Conservation (phyloP, 2,797 vertebrate species). For the Ptychobarbus kaznakovi region DNA sequence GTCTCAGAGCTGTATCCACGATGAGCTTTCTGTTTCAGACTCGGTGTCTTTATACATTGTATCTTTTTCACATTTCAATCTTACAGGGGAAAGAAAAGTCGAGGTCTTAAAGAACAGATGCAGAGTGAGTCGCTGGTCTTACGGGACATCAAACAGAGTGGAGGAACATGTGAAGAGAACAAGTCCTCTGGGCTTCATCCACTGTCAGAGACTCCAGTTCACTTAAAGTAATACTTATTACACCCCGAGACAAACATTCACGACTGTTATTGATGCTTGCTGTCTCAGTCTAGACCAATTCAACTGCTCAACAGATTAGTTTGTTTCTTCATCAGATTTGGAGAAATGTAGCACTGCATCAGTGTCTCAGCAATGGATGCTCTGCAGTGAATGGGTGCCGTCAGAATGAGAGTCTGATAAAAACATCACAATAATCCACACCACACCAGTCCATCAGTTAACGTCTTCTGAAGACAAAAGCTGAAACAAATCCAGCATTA, state of each 20-base stretch:
- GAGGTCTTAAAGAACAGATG: background rate
- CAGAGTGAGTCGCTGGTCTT: constrained; percentile 53
- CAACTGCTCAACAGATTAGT: background rate
- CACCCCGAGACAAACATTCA: background rate
- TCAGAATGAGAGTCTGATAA: background rate
- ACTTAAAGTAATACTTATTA: background rate
- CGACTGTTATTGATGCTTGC: background rate
- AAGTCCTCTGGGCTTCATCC: constrained; percentile 60
- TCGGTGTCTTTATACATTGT: background rate
- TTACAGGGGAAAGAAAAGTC: constrained; percentile 46
- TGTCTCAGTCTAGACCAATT: background rate
- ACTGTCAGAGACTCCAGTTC: constrained; percentile 62
- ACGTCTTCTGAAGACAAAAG: too few relatives aligned
- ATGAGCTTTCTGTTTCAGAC: background rate
- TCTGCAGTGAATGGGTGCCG: background rate
- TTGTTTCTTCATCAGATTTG: background rate
- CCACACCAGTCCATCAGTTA: too few relatives aligned
- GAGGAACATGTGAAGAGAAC: constrained; percentile 39
- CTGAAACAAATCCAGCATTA: too few relatives aligned
- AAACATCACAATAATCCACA: too few relatives aligned
- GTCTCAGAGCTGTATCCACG: background rate
- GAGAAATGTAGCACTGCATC: background rate
- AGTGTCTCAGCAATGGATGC: background rate
- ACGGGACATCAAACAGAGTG: constrained; percentile 66
- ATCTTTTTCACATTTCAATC: background rate